A percentile compares a stretch with the other conserved stretches of the same genome.
Conservation (phyloP, 2,888 invertebrate species). For the Lasioglossum figueresi region DNA sequence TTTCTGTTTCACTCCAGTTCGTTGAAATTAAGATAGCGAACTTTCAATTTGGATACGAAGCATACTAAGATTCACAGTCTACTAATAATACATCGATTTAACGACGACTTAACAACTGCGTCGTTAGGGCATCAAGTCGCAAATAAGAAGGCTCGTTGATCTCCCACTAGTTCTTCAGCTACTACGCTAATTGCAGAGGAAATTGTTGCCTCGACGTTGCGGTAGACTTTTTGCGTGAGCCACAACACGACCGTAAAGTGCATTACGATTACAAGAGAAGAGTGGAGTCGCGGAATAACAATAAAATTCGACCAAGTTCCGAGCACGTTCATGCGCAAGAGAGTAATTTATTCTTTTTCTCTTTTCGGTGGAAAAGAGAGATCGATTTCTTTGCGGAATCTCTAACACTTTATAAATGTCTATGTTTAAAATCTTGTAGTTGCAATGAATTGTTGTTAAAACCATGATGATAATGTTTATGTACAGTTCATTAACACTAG, state of each 20-base stretch:
- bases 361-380: too few relatives aligned
- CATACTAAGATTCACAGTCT: too few relatives aligned
- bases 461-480: too few relatives aligned
- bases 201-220: background rate
- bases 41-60: too few relatives aligned
- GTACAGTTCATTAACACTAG: too few relatives aligned
- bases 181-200: background rate
- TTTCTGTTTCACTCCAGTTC: background rate
- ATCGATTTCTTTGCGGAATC: background rate
- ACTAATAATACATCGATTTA: background rate
- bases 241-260: background rate
- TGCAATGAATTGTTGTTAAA: too few relatives aligned
- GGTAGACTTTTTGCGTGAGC: background rate
- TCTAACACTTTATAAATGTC: background rate
- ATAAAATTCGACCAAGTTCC: constrained; percentile 12
- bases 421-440: too few relatives aligned
- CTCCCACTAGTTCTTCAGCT: background rate
- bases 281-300: constrained; percentile 50
- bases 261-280: background rate
- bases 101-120: background rate
- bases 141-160: background rate
- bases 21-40: too few relatives aligned
- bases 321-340: background rate
- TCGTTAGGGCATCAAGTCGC: background rate
- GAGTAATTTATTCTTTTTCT: background rate